These are phyloP conservation scores for Sarcophaga caerulescens DNA, from an alignment of 2,888 invertebrate genomes.

Conservation along the genomic window DNA sequence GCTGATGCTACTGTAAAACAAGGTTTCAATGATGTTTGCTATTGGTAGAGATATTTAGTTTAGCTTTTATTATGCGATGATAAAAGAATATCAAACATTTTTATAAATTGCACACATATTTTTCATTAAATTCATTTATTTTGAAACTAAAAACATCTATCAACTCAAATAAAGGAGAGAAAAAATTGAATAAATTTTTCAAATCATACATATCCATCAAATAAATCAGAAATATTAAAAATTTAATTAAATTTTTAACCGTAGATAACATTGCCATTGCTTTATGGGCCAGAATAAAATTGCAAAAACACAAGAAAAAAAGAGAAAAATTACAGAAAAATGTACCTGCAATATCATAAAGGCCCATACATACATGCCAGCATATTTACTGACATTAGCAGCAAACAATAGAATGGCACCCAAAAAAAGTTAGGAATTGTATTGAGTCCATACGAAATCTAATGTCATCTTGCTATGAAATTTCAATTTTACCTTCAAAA, in stretches of 20 bases:
- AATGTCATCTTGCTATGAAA: conserved; percentile 3
- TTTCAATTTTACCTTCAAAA: conserved; percentile 29
- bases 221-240: conserved; percentile 37
- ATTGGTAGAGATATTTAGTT: no score
- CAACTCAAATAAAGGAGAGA: neutral
- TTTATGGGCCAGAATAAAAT: no score
- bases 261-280: neutral
- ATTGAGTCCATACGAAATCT: conserved; percentile 21
- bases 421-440: neutral
- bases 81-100: neutral
- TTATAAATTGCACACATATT: neutral
- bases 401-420: conserved; percentile 1
- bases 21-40: neutral
- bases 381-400: neutral
- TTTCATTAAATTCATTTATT: neutral
- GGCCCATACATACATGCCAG: neutral
- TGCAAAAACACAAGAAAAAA: neutral
- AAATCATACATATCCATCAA: conserved; percentile 19
- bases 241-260: conserved; percentile 45
- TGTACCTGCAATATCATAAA: conserved; percentile 9
- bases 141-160: neutral
- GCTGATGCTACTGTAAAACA: neutral
- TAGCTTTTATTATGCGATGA: no score
- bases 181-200: conserved; percentile 25
- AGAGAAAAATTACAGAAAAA: neutral